Base-by-base conservation (phyloP, 2,113 vertebrate species). In the Lagopus leucura region DNA sequence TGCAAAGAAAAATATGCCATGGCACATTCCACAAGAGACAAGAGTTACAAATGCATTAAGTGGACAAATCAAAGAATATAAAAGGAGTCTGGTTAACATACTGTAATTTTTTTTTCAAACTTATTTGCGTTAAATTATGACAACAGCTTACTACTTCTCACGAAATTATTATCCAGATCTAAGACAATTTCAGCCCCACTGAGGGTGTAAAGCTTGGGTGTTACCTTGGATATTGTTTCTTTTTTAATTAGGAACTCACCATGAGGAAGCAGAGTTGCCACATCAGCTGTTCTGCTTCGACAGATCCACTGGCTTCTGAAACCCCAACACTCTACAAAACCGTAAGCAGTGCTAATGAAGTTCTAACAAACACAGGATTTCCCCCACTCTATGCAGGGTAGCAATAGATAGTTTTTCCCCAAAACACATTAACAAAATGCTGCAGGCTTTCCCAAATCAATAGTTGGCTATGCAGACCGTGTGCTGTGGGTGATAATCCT, bases 1-100 rank as follows among this genome's bases (percentile, higher is more conserved):
- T 99, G 97, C 30, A 47, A 90, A 94, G 24, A 47, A 36, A 90
- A 86, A 60, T 14, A 88, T 43, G 64, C 16, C 72, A 86, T 7
- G 21, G 36, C 25, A 89, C 24, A 28, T 5, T 88, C 45, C 3
- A 10, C 8, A 8, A 25, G 18, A 38, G 16, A 36, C 32, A 67
- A 70, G 25, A 30, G 7, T 45, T n/a, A 28, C 70, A 86, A 70
- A 32, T 1, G 58, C 5, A 45, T 12, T 40, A 42, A 55, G n/a
- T 22, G 10, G 28, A 54, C 20, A 34, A 52, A n/a, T 18, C 4
- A 52, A 73, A 71, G 7, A 13, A 47, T 0, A 2, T 1, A 7
- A 36, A 58, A 75, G 17, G 7, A 8, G 20, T 67, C 34, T 36
- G 32, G 42, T 71, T 28, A 28, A 58, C 11, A 3, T 40, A 22